phyloP scores from a whole-genome alignment of 2,888 invertebrate species.

The Morpho achilles region DNA sequence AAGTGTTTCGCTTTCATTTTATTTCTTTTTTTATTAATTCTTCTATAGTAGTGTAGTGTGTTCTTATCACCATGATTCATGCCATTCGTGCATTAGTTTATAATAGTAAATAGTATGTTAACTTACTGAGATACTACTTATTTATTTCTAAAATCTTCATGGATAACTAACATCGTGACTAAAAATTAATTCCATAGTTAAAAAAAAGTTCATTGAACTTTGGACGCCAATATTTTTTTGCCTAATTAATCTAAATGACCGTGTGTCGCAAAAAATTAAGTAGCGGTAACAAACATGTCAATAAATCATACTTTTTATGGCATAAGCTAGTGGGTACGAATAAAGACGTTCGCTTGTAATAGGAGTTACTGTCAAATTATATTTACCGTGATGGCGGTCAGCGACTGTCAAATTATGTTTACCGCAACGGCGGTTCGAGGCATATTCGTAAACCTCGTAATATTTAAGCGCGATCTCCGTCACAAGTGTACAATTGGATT shows the following conservation, averaged over 20 bases:
- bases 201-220: too few species aligned
- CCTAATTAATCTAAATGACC: slow-evolving; percentile 20
- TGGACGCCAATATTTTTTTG: too few species aligned
- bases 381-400: neutral
- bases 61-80: too few species aligned
- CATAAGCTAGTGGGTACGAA: slow-evolving; percentile 3
- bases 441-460: neutral
- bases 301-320: slow-evolving; percentile 49
- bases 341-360: slow-evolving; percentile 11
- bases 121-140: too few species aligned
- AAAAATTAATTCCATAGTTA: too few species aligned
- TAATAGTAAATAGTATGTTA: too few species aligned
- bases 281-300: slow-evolving; percentile 47
- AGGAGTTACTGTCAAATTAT: slow-evolving; percentile 6
- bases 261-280: slow-evolving; percentile 33
- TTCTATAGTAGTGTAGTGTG: too few species aligned
- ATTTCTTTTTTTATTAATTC: too few species aligned
- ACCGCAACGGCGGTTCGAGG: slow-evolving; percentile 1
- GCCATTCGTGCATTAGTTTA: too few species aligned
- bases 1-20: too few species aligned
- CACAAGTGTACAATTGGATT: slow-evolving; percentile 1
- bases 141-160: too few species aligned
- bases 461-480: neutral
- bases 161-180: too few species aligned
- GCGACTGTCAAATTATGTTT: slow-evolving; percentile 7